Conservation (phyloP, 2,113 vertebrate genomes). For the Probosciger aterrimus region DNA sequence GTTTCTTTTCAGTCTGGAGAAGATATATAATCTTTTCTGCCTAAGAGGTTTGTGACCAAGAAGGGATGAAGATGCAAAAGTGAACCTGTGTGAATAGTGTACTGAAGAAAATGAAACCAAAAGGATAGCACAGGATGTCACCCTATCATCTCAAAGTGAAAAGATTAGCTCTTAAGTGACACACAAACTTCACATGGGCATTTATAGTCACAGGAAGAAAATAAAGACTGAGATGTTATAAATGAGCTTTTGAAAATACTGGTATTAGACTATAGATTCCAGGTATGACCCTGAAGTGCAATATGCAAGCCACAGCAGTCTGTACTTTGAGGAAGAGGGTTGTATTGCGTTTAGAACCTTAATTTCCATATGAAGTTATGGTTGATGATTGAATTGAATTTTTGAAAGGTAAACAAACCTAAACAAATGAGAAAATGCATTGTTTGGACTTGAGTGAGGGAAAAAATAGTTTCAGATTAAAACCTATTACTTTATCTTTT, state of each 20-base stretch:
- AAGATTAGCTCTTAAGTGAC: neutral
- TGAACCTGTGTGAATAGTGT: neutral
- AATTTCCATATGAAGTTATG: neutral
- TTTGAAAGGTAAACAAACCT: neutral
- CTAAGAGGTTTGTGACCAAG: neutral
- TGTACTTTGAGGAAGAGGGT: neutral
- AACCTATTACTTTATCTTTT: neutral
- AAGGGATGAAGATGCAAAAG: neutral
- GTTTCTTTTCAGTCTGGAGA: neutral
- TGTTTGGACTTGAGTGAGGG: neutral
- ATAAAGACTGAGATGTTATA: neutral
- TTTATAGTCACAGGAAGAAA: neutral
- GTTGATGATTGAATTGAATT: neutral
- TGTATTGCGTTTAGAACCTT: neutral
- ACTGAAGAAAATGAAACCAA: neutral
- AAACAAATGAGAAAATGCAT: neutral
- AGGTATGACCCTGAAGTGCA: neutral
- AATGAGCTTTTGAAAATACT: neutral
- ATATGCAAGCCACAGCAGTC: neutral
- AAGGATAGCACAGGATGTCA: neutral
- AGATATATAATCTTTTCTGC: neutral
- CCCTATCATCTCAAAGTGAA: neutral
- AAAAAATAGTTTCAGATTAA: neutral
- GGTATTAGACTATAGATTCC: neutral
- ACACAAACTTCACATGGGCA: neutral